These are phyloP conservation scores for Siniperca knerii DNA, from an alignment of 2,113 vertebrate genomes.

Conservation along the genomic window DNA sequence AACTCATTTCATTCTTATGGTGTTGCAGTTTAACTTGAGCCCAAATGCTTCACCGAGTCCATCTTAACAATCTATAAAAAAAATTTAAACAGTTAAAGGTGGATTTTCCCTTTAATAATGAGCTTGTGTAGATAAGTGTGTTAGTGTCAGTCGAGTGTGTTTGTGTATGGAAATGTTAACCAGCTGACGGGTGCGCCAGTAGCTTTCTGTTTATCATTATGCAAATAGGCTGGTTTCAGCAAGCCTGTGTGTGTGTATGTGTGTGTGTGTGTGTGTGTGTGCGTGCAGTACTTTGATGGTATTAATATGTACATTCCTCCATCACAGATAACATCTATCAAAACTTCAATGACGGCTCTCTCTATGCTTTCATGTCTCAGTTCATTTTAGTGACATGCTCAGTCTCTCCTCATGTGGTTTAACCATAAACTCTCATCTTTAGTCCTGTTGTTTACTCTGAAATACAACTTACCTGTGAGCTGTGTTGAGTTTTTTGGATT, in stretches of 20 bases:
- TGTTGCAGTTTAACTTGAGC: too few relatives aligned
- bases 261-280: constrained; percentile 33
- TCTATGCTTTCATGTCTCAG: constrained; percentile 27
- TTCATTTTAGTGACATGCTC: not conserved
- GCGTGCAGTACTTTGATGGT: constrained; percentile 6
- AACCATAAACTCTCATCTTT: not conserved
- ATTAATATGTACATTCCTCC: not conserved
- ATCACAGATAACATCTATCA: constrained; percentile 29
- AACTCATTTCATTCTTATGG: too few relatives aligned
- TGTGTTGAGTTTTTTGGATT: too few relatives aligned
- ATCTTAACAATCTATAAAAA: not conserved
- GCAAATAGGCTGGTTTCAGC: constrained; percentile 27
- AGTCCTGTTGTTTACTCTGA: not conserved
- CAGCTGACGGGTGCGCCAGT: not conserved
- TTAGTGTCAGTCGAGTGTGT: not conserved
- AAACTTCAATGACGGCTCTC: constrained; percentile 12
- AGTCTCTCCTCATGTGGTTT: not conserved
- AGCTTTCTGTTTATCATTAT: constrained; percentile 15
- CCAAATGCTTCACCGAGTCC: too few relatives aligned
- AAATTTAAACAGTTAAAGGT: not conserved
- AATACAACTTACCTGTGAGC: not conserved
- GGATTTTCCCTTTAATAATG: not conserved
- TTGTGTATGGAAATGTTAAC: constrained; percentile 45
- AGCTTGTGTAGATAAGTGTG: not conserved
- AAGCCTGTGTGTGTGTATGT: not conserved